Conservation (phyloP, 2,113 vertebrate species). For the Periophthalmus modestus region DNA sequence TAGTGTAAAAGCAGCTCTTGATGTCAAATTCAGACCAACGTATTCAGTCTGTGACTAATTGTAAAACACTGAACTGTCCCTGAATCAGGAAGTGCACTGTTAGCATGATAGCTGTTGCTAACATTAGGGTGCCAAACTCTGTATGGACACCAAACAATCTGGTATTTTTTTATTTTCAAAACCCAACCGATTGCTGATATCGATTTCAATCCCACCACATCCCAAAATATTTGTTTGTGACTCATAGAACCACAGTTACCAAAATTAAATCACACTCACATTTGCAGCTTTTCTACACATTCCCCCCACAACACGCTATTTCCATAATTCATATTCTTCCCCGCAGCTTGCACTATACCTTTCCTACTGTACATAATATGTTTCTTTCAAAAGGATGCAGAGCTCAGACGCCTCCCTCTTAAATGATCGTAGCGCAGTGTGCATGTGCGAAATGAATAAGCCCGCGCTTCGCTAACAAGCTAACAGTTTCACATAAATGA, state of each 20-base stretch:
- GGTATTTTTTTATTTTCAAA: too few species aligned
- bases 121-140: too few species aligned
- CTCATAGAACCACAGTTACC: not conserved
- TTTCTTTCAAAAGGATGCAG: slow-evolving; percentile 22
- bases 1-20: too few species aligned
- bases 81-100: too few species aligned
- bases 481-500: slow-evolving; percentile 59
- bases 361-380: not conserved
- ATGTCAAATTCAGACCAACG: too few species aligned
- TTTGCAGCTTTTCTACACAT: not conserved
- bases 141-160: too few species aligned
- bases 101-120: too few species aligned
- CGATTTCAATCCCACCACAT: too few species aligned
- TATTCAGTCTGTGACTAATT: too few species aligned
- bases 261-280: not conserved
- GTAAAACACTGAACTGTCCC: too few species aligned
- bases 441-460: slow-evolving; percentile 49
- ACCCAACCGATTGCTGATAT: too few species aligned
- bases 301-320: not conserved
- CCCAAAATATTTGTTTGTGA: too few species aligned
- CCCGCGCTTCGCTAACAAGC: slow-evolving; percentile 53
- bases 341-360: not conserved
- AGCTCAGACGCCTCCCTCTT: slow-evolving; percentile 11
- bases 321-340: not conserved
- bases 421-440: slow-evolving; percentile 32